phyloP scores from a whole-genome alignment of 2,888 invertebrate species.

The Standfussiana lucernea region DNA sequence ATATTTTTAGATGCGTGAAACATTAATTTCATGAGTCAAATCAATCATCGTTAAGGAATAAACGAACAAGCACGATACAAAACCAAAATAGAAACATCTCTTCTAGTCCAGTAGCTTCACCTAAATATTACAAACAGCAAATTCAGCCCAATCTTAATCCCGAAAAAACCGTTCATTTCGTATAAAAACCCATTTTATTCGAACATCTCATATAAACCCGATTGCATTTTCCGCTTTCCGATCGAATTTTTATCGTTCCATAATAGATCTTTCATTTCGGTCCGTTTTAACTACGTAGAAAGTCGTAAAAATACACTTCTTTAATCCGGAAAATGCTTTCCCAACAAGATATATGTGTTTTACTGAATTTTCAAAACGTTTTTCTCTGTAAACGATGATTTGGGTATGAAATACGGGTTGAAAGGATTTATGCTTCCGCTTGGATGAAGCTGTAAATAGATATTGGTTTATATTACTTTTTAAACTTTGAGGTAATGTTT shows the following conservation, averaged over 20 bases:
- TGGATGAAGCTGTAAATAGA: constrained; percentile 22
- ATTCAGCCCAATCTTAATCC: constrained; percentile 11
- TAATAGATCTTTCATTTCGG: constrained; percentile 68
- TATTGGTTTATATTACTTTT: constrained; percentile 14
- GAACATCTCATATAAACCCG: constrained; percentile 65
- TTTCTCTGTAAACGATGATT: constrained; percentile 58
- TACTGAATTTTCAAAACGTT: constrained; percentile 58
- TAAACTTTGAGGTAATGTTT: constrained; percentile 5
- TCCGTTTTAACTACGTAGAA: constrained; percentile 62
- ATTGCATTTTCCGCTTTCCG: constrained; percentile 66
- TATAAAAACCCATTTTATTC: constrained; percentile 63
- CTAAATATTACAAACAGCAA: not conserved
- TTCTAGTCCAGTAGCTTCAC: not conserved
- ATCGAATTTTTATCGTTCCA: constrained; percentile 69
- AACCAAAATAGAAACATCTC: constrained; percentile 1
- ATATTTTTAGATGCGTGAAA: not conserved
- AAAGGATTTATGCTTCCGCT: constrained; percentile 42
- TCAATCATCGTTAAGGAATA: not conserved
- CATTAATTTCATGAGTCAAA: not conserved
- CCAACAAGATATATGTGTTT: constrained; percentile 60
- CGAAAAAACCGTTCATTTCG: constrained; percentile 46
- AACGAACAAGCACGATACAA: not conserved
- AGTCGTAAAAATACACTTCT: constrained; percentile 65
- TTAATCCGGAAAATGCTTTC: constrained; percentile 59
- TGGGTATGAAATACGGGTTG: constrained; percentile 38